Base-by-base conservation (phyloP, 1,140 invertebrate species). In the Doryteuthis pealeii region DNA sequence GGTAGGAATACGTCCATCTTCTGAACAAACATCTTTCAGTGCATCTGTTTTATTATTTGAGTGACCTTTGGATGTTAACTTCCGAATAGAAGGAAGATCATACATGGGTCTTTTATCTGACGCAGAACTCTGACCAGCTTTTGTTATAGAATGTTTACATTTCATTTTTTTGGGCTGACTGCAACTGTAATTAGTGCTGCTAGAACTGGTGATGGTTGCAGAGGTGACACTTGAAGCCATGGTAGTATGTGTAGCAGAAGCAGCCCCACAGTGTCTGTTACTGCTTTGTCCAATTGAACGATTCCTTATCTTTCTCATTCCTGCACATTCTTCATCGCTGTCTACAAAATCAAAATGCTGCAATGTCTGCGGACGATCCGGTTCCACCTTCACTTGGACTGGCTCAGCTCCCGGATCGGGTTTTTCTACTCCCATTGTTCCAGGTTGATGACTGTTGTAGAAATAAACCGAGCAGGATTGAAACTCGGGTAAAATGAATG, bases 271-370 rank as follows among this genome's bases (percentile, higher is more conserved):
- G 6, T 62, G 4, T n/a, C 28, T 62, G 58, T 62, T 62, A 15
- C 4, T 15, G 5, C 58, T 15, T 30, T 62, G 58, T 62, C 58
- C 22, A 62, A 30, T 62, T 3, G 28, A 62, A 26, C 5, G 58
- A 15, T 62, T 62, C 15, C 22, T 30, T 26, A 5, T 3, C 15
- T 62, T 30, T 26, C 58, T 30, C 6, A 5, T 30, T 30, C 6
- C 15, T 4, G 15, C 22, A n/a, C 28, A 4, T 62, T 62, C 58
- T 30, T 62, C 58, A 15, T 62, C 58, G 15, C 58, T 62, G 58
- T 62, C 58, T 3, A 62, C 58, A 62, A 62, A 62, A 15, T 62
- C 58, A 62, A 62, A 62, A 62, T 62, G 58, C 22, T 62, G 58
- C 15, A 62, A 30, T n/a, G 58, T 62, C 28, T n/a, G 58, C 6